A percentile compares a stretch with the other conserved stretches of the same genome.
These are phyloP conservation scores for Grammomys surdaster DNA, from an alignment of 2,113 vertebrate genomes.

Conservation along the genomic window DNA sequence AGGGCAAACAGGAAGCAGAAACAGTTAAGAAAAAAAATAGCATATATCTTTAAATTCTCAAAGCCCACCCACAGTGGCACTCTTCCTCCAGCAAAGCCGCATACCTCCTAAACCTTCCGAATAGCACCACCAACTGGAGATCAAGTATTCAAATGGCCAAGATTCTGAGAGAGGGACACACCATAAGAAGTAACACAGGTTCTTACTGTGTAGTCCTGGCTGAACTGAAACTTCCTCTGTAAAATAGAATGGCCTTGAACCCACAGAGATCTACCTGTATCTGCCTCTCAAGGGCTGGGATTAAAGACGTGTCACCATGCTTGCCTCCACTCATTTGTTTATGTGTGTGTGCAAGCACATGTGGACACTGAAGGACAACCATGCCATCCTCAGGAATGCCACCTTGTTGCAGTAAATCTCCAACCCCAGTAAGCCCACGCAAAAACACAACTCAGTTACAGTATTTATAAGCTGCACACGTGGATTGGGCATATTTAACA, in stretches of 20 bases:
- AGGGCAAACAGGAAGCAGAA: not conserved
- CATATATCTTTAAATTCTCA: not conserved
- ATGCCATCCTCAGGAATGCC: not conserved
- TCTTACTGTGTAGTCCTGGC: not conserved
- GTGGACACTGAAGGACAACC: not conserved
- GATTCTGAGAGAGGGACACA: not conserved
- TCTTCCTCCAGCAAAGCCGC: not conserved
- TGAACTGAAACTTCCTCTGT: not conserved
- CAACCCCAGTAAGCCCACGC: too few relatives aligned
- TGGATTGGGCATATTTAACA: too few relatives aligned
- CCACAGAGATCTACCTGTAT: not conserved
- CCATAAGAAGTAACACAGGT: not conserved
- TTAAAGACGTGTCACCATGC: not conserved
- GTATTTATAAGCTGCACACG: too few relatives aligned
- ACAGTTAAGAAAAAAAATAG: not conserved
- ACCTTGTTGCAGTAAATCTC: too few relatives aligned
- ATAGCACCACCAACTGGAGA: not conserved
- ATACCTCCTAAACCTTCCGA: not conserved
- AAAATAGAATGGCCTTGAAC: not conserved
- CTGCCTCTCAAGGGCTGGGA: not conserved
- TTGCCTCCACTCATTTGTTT: not conserved
- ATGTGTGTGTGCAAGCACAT: not conserved
- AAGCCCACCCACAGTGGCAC: not conserved
- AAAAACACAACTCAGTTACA: too few relatives aligned
- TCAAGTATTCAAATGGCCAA: not conserved